Base-by-base conservation (phyloP, 1,140 invertebrate genomes). In the Zelostemma sp. region DNA sequence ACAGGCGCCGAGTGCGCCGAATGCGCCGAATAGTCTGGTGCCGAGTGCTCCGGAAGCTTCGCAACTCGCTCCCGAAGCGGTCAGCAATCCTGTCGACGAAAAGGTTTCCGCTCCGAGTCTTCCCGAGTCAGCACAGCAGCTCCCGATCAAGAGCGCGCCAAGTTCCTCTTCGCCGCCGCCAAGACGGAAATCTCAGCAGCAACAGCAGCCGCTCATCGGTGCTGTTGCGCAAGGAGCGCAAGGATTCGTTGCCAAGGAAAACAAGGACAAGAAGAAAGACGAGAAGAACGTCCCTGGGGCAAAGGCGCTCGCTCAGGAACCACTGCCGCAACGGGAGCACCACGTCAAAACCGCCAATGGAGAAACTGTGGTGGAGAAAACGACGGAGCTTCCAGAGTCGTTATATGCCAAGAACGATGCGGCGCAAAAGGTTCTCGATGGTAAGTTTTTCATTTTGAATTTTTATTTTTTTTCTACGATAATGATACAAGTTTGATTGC, bases 301-400 rank as follows among this genome's bases (percentile, higher is more conserved):
- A 18, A 54, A 48, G 14, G 69, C 66, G 9, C 25, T 59, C 4
- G 72, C 78, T 18, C 70, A 76, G 0, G 66, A 73, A 25, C 43
- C 33, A 12, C 55, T 60, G 14, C 67, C 63, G 54, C 79, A 76
- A 35, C 43, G 56, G 19, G 78, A 79, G 6, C 72, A 75, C 14
- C 75, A 75, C 33, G 69, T 73, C 49, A 62, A 68, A 19, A 79
- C 79, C 51, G 35, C 76, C 0, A 83, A 83, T 49, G 80, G 80
- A 8, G 80, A 83, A 1, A 58, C 46, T 21, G 40, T 15, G 8
- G 2, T 16, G 6, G 60, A 41, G 0, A 80, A 83, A 1, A 79
- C 77, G 31, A 28, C 8, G 25, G 31, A 48, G 0, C 72, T 75
- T n/a, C 8, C 54, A 14, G 73, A 79, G 31, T 51, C 60, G n/a